These are phyloP conservation scores for Globodera rostochiensis DNA, from an alignment of 1,140 invertebrate species.

Conservation along the genomic window DNA sequence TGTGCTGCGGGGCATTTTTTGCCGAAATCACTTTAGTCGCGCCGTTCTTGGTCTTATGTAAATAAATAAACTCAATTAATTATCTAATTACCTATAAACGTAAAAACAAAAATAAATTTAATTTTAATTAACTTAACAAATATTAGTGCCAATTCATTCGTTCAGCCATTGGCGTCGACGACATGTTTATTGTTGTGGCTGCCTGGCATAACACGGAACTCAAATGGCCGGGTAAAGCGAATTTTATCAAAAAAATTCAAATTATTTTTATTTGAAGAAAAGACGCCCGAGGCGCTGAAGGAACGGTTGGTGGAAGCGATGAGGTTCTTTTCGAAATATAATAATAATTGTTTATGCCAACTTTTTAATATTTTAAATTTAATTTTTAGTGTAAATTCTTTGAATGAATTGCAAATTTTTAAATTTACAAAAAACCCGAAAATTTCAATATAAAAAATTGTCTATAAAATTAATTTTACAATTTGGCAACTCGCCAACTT, in stretches of 20 bases:
- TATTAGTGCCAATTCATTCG: neutral
- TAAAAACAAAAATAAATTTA: neutral
- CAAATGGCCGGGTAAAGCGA: conserved; percentile 51
- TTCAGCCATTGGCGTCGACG: conserved; percentile 70
- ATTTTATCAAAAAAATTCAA: neutral
- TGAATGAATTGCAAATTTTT: conserved; percentile 30
- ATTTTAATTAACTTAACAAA: conserved; percentile 22
- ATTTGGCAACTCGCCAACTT: neutral
- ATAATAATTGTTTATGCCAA: too few species aligned
- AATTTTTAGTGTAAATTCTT: neutral
- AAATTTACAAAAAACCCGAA: too few species aligned
- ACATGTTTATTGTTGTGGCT: conserved; percentile 70
- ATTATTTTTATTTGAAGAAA: conserved; percentile 21
- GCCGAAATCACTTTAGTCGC: conserved; percentile 91
- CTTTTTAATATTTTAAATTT: too few species aligned
- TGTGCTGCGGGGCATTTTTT: conserved; percentile 87
- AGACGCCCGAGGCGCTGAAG: conserved; percentile 55
- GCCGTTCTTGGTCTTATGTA: conserved; percentile 91
- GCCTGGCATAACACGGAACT: conserved; percentile 66
- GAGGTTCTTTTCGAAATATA: conserved; percentile 9
- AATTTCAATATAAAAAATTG: neutral
- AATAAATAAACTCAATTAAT: conserved; percentile 66
- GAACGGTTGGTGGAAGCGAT: conserved; percentile 65
- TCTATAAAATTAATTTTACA: neutral
- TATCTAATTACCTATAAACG: neutral